These are phyloP conservation scores for Drosophila ochracea DNA, from an alignment of 2,888 invertebrate species.

Conservation along the genomic window DNA sequence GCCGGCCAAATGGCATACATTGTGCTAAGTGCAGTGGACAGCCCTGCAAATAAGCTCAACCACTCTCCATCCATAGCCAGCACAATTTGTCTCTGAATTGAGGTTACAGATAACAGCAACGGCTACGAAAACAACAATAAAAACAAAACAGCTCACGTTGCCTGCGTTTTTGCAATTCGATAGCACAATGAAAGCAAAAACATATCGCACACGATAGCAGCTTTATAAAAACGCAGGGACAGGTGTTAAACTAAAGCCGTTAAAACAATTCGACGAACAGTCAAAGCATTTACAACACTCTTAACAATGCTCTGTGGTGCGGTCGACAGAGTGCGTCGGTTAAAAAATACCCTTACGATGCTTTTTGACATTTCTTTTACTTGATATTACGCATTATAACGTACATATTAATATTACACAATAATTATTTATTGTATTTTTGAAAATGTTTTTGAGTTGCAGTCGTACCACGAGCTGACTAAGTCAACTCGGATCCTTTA, in stretches of 20 bases:
- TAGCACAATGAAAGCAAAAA: conserved; percentile 48
- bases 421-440: neutral
- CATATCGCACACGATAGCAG: conserved; percentile 23
- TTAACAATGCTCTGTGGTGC: neutral
- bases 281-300: conserved; percentile 25
- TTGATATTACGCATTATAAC: neutral
- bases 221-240: conserved; percentile 27
- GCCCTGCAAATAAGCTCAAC: conserved; percentile 22
- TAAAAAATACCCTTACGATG: neutral
- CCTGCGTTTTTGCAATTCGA: conserved; percentile 53
- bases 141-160: conserved; percentile 17
- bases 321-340: no score
- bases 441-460: neutral
- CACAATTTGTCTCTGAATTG: conserved; percentile 59
- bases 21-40: conserved; percentile 20
- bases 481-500: neutral
- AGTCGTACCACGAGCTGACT: neutral
- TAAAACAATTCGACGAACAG: conserved; percentile 44
- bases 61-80: conserved; percentile 8
- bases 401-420: neutral
- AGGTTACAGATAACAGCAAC: conserved; percentile 64
- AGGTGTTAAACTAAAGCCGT: conserved; percentile 47
- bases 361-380: neutral
- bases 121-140: conserved; percentile 24
- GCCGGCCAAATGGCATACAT: conserved; percentile 34